These are phyloP conservation scores for Drosophila planitibia DNA, from an alignment of 2,888 invertebrate genomes.

Conservation along the genomic window DNA sequence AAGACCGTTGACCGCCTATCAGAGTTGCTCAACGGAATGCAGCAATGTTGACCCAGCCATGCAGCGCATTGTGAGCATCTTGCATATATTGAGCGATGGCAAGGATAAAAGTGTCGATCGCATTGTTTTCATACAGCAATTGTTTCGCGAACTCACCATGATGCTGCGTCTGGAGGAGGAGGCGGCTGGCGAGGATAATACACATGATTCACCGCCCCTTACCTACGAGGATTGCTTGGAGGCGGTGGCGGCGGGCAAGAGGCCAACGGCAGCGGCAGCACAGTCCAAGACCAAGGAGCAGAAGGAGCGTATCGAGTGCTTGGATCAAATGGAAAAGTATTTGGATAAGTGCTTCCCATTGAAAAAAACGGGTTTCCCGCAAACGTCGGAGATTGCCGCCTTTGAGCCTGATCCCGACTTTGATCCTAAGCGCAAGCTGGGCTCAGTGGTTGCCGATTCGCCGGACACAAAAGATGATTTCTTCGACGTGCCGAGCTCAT, in stretches of 20 bases:
- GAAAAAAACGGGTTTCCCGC: neutral
- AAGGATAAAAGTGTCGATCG: conserved; percentile 35
- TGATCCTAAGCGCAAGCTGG: conserved; percentile 11
- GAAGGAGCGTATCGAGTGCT: conserved; percentile 36
- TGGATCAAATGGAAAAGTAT: conserved; percentile 53
- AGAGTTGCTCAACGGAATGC: conserved; percentile 2
- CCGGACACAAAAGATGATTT: conserved; percentile 1
- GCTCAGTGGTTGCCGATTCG: neutral
- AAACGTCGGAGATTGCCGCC: conserved; percentile 35
- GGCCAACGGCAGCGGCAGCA: neutral
- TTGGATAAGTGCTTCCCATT: conserved; percentile 55
- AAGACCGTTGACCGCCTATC: neutral
- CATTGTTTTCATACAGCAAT: conserved; percentile 29
- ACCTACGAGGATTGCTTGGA: conserved; percentile 57
- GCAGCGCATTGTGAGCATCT: conserved; percentile 40
- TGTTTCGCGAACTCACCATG: conserved; percentile 55
- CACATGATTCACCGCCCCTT: neutral
- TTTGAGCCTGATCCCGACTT: conserved; percentile 61
- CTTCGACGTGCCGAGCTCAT: neutral
- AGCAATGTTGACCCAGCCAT: neutral
- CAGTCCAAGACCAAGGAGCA: conserved; percentile 15
- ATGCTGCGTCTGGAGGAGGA: conserved; percentile 51
- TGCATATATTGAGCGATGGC: conserved; percentile 38
- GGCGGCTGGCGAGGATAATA: conserved; percentile 16
- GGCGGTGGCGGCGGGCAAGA: conserved; percentile 23